Conservation (phyloP, 2,888 invertebrate species). For the Phengaris arion region DNA sequence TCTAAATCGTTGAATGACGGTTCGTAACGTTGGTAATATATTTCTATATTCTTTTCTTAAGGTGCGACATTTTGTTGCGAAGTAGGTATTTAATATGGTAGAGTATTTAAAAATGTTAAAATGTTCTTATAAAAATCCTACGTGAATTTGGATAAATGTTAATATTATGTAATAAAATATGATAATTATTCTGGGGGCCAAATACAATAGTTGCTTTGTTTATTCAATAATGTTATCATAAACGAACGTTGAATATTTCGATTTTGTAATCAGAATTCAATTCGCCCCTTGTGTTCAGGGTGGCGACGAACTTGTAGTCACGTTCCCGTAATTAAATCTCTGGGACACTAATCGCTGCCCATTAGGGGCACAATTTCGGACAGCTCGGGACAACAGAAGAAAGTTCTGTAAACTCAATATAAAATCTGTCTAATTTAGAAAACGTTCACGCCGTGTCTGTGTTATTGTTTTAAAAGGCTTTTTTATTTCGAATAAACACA, state of each 20-base stretch:
- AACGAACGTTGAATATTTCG: background rate
- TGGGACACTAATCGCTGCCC: constrained; percentile 12
- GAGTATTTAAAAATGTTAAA: no score
- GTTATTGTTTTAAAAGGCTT: no score
- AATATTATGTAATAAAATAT: no score
- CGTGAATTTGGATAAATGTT: no score
- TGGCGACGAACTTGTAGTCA: background rate
- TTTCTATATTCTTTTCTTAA: no score
- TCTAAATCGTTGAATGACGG: background rate
- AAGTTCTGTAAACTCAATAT: background rate
- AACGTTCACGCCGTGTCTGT: background rate
- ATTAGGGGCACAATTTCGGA: constrained; percentile 2
- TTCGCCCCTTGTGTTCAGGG: background rate
- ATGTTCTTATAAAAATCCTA: no score
- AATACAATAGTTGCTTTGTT: no score
- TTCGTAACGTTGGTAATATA: no score
- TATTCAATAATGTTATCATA: background rate
- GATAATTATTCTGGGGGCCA: no score
- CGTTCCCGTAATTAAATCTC: constrained; percentile 6
- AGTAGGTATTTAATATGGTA: no score
- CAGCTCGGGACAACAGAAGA: background rate
- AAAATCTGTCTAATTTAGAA: constrained; percentile 1
- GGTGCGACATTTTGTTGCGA: no score
- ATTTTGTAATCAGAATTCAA: background rate
- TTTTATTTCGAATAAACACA: no score